Conservation (phyloP, 2,113 vertebrate genomes). For the Boleophthalmus pectinirostris region DNA sequence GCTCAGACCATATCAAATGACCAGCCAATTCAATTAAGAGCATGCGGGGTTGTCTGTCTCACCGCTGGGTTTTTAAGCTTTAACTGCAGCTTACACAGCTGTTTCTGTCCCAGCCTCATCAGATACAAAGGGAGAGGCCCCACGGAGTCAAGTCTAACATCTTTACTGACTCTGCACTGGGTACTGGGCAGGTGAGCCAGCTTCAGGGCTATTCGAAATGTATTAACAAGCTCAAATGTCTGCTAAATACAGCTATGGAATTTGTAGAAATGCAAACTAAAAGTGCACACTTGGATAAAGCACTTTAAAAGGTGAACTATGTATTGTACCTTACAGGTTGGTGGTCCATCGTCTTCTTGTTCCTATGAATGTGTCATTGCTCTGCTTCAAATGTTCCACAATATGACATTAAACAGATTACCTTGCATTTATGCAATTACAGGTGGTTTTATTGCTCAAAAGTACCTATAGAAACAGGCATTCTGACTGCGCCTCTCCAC, state of each 20-base stretch:
- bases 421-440: no score
- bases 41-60: slow-evolving; percentile 42
- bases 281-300: background rate
- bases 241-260: slow-evolving; percentile 16
- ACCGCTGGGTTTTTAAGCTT: slow-evolving; percentile 49
- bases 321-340: no score
- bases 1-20: slow-evolving; percentile 54
- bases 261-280: slow-evolving; percentile 14
- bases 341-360: no score
- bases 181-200: slow-evolving; percentile 20
- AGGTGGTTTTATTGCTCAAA: no score
- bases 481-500: no score
- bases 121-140: slow-evolving; percentile 48
- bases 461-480: no score
- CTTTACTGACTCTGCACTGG: slow-evolving; percentile 15
- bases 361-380: no score
- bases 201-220: background rate
- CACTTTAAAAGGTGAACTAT: no score
- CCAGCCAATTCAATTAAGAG: slow-evolving; percentile 60
- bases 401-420: no score
- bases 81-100: slow-evolving; percentile 65
- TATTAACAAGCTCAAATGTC: slow-evolving; percentile 30
- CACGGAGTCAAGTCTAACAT: slow-evolving; percentile 18
- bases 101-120: slow-evolving; percentile 59
- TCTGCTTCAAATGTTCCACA: no score